Base-by-base conservation (phyloP, 1,140 invertebrate genomes). In the Euglossa dilemma region DNA sequence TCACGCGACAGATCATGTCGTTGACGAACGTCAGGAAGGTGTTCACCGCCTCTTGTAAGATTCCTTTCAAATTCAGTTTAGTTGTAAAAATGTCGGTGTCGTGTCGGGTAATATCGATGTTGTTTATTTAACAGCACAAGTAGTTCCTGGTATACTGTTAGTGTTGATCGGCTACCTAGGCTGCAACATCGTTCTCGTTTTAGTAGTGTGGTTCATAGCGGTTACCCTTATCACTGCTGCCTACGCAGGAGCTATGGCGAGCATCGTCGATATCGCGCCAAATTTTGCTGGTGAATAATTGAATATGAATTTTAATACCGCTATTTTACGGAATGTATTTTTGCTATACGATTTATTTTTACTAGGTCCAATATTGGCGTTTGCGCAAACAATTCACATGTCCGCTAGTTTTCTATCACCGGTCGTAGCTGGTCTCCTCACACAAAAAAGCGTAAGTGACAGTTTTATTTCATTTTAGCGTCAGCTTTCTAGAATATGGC, bases 341-440 rank as follows among this genome's bases (percentile, higher is more conserved):
- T 70, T 43, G 12, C 56, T 6, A 25, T 16, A 50, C 20, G 0
- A 25, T 25, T 25, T 12, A 0, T 54, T 52, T 9, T 61, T 71
- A 83, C 85, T 20, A 95, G 96, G 96, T 57, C 96, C 96, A 52
- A 96, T 97, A 81, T 91, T 97, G 85, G 96, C 96, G 16, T 97
- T 97, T 92, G 96, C 96, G 86, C 96, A 97, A 94, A 97, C 96
- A 63, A 96, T 97, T 86, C 96, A 97, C 90, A 97, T 97, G 96
- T 95, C 95, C 54, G 96, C 96, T 36, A 96, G 96, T 91, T 97
- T 97, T 87, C 87, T 97, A 14, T 96, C 96, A 56, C 96, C 96
- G 0, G 90, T 96, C 75, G 95, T 95, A 67, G 95, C 95, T 91
- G 96, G 96, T 85, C 90, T 96, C 63, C 90, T 96, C n/a, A 94